Conservation (phyloP, 2,888 invertebrate species). For the Netelia melanura region DNA sequence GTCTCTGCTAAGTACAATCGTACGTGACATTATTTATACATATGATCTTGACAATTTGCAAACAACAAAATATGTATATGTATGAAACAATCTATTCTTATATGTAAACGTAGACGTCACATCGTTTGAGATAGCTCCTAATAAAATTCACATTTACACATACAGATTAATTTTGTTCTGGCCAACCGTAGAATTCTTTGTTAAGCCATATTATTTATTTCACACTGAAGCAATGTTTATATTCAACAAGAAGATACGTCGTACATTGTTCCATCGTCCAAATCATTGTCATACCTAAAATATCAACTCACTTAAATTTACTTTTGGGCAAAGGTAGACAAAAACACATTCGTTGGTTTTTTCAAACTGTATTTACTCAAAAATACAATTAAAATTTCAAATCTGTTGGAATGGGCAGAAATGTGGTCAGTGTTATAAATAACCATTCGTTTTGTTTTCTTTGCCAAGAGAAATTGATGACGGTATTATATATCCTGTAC, state of each 20-base stretch:
- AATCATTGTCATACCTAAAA: too few species aligned
- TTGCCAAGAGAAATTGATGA: slow-evolving; percentile 74
- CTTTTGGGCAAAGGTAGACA: slow-evolving; percentile 9
- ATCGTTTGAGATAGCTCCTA: slow-evolving; percentile 56
- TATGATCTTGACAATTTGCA: slow-evolving; percentile 52
- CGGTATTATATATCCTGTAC: slow-evolving; percentile 77
- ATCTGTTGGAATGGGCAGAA: slow-evolving; percentile 81
- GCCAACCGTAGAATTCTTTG: neutral
- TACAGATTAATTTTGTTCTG: neutral
- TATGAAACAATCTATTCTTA: slow-evolving; percentile 46
- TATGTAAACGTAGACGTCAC: slow-evolving; percentile 45
- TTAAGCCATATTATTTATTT: too few species aligned
- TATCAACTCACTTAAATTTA: neutral
- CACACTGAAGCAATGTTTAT: too few species aligned
- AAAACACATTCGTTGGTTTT: slow-evolving; percentile 54
- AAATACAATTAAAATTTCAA: slow-evolving; percentile 80
- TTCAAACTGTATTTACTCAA: slow-evolving; percentile 81
- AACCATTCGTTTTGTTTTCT: slow-evolving; percentile 67
- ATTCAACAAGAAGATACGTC: too few species aligned
- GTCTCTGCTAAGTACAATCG: slow-evolving; percentile 46
- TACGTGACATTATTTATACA: slow-evolving; percentile 58
- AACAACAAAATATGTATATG: slow-evolving; percentile 50
- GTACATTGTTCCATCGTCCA: too few species aligned
- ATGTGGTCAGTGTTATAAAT: slow-evolving; percentile 75
- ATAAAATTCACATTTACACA: slow-evolving; percentile 54